phyloP scores from a whole-genome alignment of 2,113 vertebrate species.

The Platysternon megacephalum region DNA sequence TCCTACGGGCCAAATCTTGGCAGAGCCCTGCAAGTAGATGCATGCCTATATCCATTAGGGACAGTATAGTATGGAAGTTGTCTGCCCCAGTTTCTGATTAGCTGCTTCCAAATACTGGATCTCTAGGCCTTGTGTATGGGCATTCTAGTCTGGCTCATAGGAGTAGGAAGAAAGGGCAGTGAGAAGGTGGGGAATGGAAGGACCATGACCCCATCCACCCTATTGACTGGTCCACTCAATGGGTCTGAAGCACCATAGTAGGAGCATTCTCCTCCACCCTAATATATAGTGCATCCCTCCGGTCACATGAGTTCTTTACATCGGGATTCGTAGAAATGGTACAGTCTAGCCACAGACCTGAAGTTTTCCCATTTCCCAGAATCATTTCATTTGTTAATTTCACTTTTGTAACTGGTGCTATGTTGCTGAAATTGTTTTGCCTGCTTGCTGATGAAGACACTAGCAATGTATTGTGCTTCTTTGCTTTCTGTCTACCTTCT shows the following conservation, averaged over 20 bases:
- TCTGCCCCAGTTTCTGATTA: background rate
- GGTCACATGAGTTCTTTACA: background rate
- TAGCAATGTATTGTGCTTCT: background rate
- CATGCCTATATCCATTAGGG: background rate
- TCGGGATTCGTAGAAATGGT: background rate
- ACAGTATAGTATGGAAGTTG: background rate
- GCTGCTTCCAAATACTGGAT: background rate
- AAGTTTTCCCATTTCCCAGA: background rate
- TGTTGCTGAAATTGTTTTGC: background rate
- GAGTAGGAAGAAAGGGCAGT: background rate
- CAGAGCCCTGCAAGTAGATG: background rate
- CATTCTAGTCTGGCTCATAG: accelerated
- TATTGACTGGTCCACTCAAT: background rate
- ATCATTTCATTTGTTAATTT: background rate
- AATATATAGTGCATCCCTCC: background rate
- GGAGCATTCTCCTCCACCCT: background rate
- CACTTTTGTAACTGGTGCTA: background rate
- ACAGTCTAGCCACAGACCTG: background rate
- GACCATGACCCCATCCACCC: background rate
- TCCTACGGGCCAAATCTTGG: background rate
- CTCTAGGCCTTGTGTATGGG: background rate
- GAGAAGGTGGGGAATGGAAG: background rate
- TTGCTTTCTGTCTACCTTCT: background rate
- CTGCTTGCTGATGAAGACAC: background rate
- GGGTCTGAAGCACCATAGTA: background rate